These are phyloP conservation scores for Creontiades dilutus DNA, from an alignment of 2,888 invertebrate species.

Conservation along the genomic window DNA sequence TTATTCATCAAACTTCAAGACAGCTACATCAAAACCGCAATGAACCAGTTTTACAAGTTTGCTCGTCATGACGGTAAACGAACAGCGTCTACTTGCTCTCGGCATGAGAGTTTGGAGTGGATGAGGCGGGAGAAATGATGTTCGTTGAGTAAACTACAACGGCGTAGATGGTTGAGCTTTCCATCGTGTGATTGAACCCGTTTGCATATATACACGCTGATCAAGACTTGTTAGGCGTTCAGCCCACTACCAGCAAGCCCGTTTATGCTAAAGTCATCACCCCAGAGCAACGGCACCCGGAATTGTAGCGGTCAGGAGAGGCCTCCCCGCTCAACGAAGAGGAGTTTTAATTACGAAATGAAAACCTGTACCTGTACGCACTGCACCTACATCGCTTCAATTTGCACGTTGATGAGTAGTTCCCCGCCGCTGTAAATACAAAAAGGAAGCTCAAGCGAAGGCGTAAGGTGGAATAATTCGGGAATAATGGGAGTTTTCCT, in stretches of 20 bases:
- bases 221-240: constrained; percentile 43
- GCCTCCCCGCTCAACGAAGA: not conserved
- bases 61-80: not conserved
- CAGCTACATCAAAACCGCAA: no score
- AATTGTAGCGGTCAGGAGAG: constrained; percentile 23
- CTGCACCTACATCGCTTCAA: constrained; percentile 20
- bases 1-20: no score
- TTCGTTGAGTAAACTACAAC: not conserved
- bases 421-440: not conserved
- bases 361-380: constrained; percentile 43
- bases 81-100: not conserved
- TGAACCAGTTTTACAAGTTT: no score
- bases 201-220: constrained; percentile 64
- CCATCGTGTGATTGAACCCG: constrained; percentile 54
- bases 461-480: not conserved
- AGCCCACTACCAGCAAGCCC: not conserved
- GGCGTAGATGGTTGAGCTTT: not conserved
- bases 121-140: not conserved
- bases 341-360: constrained; percentile 53
- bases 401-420: constrained; percentile 51
- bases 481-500: not conserved
- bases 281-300: not conserved
- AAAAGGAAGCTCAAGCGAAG: not conserved
- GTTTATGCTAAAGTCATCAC: constrained; percentile 62
- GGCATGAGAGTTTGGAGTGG: not conserved